phyloP scores from a whole-genome alignment of 2,113 vertebrate genomes.

The Pangasianodon gigas region DNA sequence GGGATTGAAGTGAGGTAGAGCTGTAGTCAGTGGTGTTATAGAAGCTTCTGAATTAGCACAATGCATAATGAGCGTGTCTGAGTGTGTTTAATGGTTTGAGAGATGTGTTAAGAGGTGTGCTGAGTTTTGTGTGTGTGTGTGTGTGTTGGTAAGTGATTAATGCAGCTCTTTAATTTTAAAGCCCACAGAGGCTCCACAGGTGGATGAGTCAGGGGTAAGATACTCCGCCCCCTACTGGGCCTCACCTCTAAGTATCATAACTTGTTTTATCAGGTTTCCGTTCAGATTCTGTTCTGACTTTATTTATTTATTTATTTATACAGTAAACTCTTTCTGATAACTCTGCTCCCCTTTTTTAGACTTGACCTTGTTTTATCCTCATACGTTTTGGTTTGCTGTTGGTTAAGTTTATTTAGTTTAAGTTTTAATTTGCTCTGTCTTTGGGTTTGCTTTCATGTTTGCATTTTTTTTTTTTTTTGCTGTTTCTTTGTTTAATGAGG shows the following conservation, averaged over 20 bases:
- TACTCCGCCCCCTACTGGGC: constrained; percentile 67
- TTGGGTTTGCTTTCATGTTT: constrained; percentile 70
- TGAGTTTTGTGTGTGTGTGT: constrained; percentile 48
- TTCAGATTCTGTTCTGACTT: constrained; percentile 40
- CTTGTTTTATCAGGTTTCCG: constrained; percentile 68
- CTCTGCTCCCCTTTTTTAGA: constrained; percentile 9
- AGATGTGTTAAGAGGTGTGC: constrained; percentile 33
- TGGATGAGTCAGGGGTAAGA: constrained; percentile 98
- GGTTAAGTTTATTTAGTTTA: constrained; percentile 66
- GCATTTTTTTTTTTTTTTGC: constrained; percentile 44
- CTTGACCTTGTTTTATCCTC: constrained; percentile 23
- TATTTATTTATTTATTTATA: background rate
- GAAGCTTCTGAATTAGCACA: constrained; percentile 5
- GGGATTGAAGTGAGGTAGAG: constrained; percentile 71
- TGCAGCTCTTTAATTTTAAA: constrained; percentile 87
- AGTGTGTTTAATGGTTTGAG: constrained; percentile 54
- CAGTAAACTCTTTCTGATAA: constrained; percentile 31
- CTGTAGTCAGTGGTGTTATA: constrained; percentile 59
- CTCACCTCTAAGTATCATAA: constrained; percentile 76
- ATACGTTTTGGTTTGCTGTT: constrained; percentile 49
- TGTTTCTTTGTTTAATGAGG: constrained; percentile 62
- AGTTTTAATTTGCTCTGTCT: constrained; percentile 35
- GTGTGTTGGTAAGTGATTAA: constrained; percentile 70
- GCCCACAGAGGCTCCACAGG: constrained; percentile 97
- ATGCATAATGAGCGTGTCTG: constrained; percentile 51